A percentile compares a stretch with the other conserved stretches of the same genome.
These are phyloP conservation scores for Parasteatoda tepidariorum DNA, from an alignment of 1,140 invertebrate species.

Conservation along the genomic window DNA sequence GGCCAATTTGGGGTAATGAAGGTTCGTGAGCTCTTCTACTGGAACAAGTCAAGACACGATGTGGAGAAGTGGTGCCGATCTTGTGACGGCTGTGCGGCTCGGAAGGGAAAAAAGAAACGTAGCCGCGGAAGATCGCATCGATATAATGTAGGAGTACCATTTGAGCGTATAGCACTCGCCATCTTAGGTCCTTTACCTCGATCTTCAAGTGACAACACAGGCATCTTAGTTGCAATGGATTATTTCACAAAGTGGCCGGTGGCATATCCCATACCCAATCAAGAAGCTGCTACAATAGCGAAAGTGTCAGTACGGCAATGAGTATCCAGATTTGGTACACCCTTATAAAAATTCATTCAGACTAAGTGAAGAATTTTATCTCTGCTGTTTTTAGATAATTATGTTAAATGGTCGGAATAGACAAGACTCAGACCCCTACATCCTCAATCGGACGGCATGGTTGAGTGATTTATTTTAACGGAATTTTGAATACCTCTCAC, in stretches of 20 bases:
- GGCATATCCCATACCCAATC: slow-evolving; percentile 66
- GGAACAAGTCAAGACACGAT: neutral
- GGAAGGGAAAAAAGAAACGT: neutral
- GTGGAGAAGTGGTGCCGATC: slow-evolving; percentile 21
- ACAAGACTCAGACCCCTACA: slow-evolving; percentile 66
- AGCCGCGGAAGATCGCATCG: neutral
- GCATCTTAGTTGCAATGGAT: slow-evolving; percentile 67
- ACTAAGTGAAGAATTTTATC: slow-evolving; percentile 61
- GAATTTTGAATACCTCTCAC: slow-evolving; percentile 55
- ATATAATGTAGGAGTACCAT: slow-evolving; percentile 2
- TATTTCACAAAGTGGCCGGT: slow-evolving; percentile 69
- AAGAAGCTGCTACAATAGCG: slow-evolving; percentile 67
- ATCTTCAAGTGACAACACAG: slow-evolving; percentile 62
- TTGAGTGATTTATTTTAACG: slow-evolving; percentile 64
- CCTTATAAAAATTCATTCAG: slow-evolving; percentile 65
- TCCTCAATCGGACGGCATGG: slow-evolving; percentile 68
- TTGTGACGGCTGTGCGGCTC: neutral
- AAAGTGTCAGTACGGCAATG: slow-evolving; percentile 66
- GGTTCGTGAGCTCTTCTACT: no score
- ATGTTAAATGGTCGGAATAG: slow-evolving; percentile 64
- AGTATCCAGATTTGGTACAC: slow-evolving; percentile 66
- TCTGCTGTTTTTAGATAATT: slow-evolving; percentile 59
- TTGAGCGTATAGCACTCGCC: neutral
- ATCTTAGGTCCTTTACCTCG: neutral
- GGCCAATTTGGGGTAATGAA: no score